Evolutionary conservation across 2,113 vertebrate genomes (phyloP).

Genomic region (Madoqua kirkii): DNA sequence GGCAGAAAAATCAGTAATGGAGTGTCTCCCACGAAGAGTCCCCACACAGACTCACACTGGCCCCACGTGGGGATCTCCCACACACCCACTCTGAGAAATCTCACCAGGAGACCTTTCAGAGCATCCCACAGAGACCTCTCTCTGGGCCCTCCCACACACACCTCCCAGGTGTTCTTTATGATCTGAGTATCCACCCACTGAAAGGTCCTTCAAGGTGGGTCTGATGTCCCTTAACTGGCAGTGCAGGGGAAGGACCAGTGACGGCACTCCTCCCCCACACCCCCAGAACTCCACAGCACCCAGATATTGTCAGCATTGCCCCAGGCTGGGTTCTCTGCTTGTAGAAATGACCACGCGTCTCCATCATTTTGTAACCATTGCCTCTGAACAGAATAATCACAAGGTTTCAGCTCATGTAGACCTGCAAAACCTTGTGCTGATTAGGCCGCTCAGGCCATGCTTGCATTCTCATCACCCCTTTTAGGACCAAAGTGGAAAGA

Average conservation of each 20-base stretch:
- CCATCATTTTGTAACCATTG: neutral
- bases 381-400: neutral
- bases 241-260: neutral
- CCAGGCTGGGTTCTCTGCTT: neutral
- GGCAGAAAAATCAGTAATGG: neutral
- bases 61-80: neutral
- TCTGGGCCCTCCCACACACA: neutral
- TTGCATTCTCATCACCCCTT: neutral
- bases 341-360: neutral
- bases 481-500: neutral
- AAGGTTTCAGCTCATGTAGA: neutral
- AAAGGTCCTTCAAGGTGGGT: neutral
- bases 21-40: neutral
- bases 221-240: neutral
- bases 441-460: neutral
- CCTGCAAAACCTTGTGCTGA: neutral
- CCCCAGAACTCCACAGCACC: neutral
- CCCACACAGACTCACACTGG: neutral
- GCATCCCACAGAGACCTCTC: neutral
- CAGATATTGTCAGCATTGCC: neutral
- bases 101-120: neutral
- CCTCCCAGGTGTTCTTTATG: neutral
- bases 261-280: accelerated
- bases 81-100: neutral
- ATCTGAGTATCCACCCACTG: neutral